Evolutionary conservation across 2,797 vertebrate species (phyloP), one percentile per base, ranked within the genome.

Genomic region (Chloroceryle amazona): DNA sequence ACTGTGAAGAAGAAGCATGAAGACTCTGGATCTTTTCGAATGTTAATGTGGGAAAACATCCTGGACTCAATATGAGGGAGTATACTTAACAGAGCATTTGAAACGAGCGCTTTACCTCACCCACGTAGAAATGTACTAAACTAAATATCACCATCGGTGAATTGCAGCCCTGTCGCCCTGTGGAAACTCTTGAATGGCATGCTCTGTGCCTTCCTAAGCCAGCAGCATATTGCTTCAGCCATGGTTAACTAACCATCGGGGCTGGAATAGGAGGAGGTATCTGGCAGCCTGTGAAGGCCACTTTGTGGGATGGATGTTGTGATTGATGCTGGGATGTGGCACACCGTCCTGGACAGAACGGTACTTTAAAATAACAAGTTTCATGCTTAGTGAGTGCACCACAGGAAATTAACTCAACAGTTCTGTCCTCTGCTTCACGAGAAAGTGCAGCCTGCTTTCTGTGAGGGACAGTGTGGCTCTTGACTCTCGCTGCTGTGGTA

Each of bases 231-330:
- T 71, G 46, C 66, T 89, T 80, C 54, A 75, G 67, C 78, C 10
- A 0, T 13, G 54, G 26, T 29, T 39, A 47, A 31, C 41, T 74
- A 49, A 0, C 17, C 25, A 5, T 6, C 0, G 1, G 41, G 54
- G 33, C 62, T 85, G 55, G 58, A 62, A 60, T 0, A 3, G n/a
- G 3, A 16, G 23, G 29, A 35, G 25, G 49, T 46, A 28, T 54
- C 49, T 60, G 73, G 44, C 76, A 86, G 42, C 1, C 1, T 22
- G 9, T 16, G 58, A 68, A 46, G 61, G 37, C 13, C 22, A 16
- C 44, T 83, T 44, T 49, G 62, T 65, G 60, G 37, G 47, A 22
- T 13, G n/a, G 51, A 13, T 49, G 14, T 29, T 62, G 60, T 33
- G 25, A 19, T 65, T n/a, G 67, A 23, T 61, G 67, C 41, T 63